Percentiles rank a stretch among this genome's conserved stretches.
Conservation (phyloP, 2,888 invertebrate species). For the Drosophila demipolita region DNA sequence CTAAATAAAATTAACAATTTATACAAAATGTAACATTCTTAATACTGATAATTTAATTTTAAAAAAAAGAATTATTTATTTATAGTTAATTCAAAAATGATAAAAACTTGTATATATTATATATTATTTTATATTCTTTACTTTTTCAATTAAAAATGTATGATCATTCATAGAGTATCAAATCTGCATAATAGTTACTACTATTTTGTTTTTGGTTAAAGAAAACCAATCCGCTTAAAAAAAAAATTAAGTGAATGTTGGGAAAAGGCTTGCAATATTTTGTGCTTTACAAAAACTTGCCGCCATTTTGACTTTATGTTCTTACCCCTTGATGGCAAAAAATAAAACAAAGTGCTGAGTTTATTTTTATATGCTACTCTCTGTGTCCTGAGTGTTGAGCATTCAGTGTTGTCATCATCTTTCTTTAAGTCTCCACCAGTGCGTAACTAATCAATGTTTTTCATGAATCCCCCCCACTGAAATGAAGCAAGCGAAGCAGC, state of each 20-base stretch:
- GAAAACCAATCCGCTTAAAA: conserved; percentile 6
- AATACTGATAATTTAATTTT: background rate
- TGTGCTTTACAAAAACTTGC: conserved; percentile 33
- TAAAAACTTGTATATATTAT: background rate
- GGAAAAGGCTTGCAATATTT: conserved; percentile 38
- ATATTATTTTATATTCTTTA: background rate
- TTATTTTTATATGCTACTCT: conserved; percentile 33
- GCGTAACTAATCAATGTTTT: conserved; percentile 69
- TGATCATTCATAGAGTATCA: conserved; percentile 7
- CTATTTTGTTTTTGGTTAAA: conserved; percentile 4
- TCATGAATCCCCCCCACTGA: background rate
- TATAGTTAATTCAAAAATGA: background rate
- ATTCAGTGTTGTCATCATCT: conserved; percentile 18
- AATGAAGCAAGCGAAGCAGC: conserved; percentile 23
- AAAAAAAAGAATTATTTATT: background rate
- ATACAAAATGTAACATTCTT: background rate
- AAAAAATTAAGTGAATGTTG: conserved; percentile 15
- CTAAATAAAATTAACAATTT: background rate
- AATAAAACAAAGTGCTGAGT: conserved; percentile 26
- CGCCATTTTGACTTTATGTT: conserved; percentile 45
- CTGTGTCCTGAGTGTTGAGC: conserved; percentile 31
- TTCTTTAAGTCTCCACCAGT: conserved; percentile 25
- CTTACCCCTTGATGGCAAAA: conserved; percentile 34
- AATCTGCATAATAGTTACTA: conserved; percentile 7
- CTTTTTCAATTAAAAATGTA: background rate